Evolutionary conservation across 2,113 vertebrate species (phyloP).

Genomic region (Ranitomeya variabilis): DNA sequence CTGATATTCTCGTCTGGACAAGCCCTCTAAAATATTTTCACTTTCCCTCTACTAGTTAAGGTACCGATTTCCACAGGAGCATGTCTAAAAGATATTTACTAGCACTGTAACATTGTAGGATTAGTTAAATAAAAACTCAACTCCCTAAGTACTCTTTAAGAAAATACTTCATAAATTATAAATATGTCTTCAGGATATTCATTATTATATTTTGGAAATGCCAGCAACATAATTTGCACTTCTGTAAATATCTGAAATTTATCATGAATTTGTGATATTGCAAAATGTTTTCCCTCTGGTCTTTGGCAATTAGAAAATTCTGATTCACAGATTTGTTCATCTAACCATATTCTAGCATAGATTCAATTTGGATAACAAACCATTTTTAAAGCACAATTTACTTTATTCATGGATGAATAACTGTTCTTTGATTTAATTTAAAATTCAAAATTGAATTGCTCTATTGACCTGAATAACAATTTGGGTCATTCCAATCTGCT

Average conservation of each 20-base stretch:
- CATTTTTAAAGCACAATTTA: background rate
- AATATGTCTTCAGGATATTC: background rate
- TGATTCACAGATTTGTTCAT: background rate
- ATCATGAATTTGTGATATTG: background rate
- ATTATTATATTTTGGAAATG: background rate
- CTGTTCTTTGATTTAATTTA: background rate
- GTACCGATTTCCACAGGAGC: no score
- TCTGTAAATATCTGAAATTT: background rate
- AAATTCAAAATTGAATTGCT: conserved; percentile 1
- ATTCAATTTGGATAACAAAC: background rate
- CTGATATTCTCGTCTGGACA: no score
- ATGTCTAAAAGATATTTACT: no score
- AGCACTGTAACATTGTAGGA: no score
- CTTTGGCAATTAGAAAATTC: background rate
- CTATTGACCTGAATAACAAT: background rate
- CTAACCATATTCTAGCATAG: background rate
- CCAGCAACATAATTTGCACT: background rate
- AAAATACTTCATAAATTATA: background rate
- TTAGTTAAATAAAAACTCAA: no score
- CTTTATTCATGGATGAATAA: conserved; percentile 7
- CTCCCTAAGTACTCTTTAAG: no score
- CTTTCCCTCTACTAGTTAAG: no score
- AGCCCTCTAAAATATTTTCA: no score
- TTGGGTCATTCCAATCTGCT: background rate
- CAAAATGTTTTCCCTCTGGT: background rate